A percentile compares a stretch with the other conserved stretches of the same genome.
Conservation (phyloP, 2,113 vertebrate genomes). For the Perccottus glenii region DNA sequence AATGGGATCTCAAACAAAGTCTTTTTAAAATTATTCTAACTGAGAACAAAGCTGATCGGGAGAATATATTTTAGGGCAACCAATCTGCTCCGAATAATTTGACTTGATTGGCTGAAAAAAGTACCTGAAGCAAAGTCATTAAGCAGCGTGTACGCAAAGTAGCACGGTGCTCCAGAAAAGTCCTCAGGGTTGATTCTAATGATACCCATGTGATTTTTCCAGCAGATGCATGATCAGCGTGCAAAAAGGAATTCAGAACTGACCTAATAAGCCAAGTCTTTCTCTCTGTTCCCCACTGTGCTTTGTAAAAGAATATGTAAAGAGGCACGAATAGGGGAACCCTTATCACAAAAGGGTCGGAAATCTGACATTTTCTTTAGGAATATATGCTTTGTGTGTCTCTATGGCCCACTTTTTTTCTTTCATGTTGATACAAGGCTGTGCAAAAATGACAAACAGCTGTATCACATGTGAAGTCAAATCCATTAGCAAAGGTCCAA, state of each 20-base stretch:
- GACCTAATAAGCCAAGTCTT: constrained; percentile 65
- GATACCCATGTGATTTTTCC: constrained; percentile 65
- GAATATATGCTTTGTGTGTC: constrained; percentile 65
- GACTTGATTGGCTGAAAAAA: constrained; percentile 41
- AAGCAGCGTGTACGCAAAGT: constrained; percentile 30
- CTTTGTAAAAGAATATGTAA: constrained; percentile 48
- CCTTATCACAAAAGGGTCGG: constrained; percentile 67
- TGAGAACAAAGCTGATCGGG: constrained; percentile 13
- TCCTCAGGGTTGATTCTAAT: constrained; percentile 63
- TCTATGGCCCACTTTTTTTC: constrained; percentile 70
- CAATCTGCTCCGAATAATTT: constrained; percentile 20
- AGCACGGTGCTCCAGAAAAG: constrained; percentile 21
- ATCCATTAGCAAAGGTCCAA: constrained; percentile 51
- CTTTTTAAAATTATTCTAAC: constrained; percentile 28
- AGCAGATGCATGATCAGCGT: constrained; percentile 52
- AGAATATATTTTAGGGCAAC: constrained; percentile 19
- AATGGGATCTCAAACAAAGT: constrained; percentile 46
- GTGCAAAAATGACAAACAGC: constrained; percentile 58
- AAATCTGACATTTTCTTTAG: constrained; percentile 73
- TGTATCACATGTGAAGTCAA: constrained; percentile 53
- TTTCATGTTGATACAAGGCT: constrained; percentile 51
- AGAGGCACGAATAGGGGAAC: constrained; percentile 54
- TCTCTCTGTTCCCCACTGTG: constrained; percentile 57
- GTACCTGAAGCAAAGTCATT: constrained; percentile 53
- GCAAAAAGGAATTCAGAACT: constrained; percentile 50